These are phyloP conservation scores for Oceanodroma tethys DNA, from an alignment of 2,113 vertebrate species.

Conservation along the genomic window DNA sequence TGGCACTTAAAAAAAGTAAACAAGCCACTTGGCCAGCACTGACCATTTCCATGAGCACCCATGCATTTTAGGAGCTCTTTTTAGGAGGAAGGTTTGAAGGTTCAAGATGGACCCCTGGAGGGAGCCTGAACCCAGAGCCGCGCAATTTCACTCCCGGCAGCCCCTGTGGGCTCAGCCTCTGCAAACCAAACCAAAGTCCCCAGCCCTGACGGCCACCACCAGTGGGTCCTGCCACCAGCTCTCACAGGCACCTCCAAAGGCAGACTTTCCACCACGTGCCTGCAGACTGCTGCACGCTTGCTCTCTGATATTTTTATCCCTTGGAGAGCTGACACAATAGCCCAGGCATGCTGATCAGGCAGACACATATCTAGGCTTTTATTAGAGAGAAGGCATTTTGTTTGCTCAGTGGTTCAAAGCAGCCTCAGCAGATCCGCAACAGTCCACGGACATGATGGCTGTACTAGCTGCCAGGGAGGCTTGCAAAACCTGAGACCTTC, in stretches of 20 bases:
- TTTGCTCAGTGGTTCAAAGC: not conserved
- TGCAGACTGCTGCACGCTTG: not conserved
- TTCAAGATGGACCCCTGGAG: not conserved
- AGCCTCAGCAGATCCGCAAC: not conserved
- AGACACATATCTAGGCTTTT: not conserved
- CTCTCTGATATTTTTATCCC: not conserved
- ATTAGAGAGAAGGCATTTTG: not conserved
- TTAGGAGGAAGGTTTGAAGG: not conserved
- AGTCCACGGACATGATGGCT: accelerated
- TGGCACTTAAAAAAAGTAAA: not conserved
- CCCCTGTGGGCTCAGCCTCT: not conserved
- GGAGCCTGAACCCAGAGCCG: not conserved
- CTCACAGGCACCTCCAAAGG: not conserved
- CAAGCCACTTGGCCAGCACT: not conserved
- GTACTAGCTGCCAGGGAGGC: not conserved
- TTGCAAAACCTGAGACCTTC: not conserved
- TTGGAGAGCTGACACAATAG: not conserved
- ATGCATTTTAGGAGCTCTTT: not conserved
- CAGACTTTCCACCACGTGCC: not conserved
- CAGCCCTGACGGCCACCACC: not conserved
- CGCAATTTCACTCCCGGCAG: not conserved
- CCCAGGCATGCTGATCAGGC: not conserved
- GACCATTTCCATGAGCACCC: not conserved
- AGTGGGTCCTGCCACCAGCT: not conserved
- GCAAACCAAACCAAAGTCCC: not conserved